These are phyloP conservation scores for Oasisia sp. DNA, from an alignment of 2,888 invertebrate species.

Conservation along the genomic window DNA sequence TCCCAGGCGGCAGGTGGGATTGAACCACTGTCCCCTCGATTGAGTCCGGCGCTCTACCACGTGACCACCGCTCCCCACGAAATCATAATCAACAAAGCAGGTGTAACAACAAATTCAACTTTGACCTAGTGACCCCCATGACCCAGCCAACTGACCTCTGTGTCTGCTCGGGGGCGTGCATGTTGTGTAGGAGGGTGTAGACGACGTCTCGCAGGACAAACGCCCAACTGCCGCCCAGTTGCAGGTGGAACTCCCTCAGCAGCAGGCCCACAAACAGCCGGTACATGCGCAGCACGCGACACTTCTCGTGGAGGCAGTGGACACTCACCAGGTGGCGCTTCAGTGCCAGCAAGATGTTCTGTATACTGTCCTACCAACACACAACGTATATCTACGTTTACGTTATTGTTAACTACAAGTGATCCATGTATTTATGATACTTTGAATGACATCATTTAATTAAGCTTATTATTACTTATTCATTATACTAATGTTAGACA, in stretches of 20 bases:
- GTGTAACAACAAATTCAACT: too few species aligned
- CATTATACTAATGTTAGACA: too few species aligned
- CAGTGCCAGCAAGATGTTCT: constrained; percentile 56
- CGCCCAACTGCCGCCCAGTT: constrained; percentile 55
- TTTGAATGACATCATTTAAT: too few species aligned
- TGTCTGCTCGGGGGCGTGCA: constrained; percentile 30
- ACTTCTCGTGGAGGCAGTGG: constrained; percentile 51
- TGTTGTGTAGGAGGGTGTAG: constrained; percentile 49
- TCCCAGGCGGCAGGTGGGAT: too few species aligned
- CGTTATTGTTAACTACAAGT: too few species aligned
- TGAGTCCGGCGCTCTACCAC: too few species aligned
- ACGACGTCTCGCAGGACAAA: constrained; percentile 57
- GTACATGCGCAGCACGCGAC: constrained; percentile 54
- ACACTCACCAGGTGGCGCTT: constrained; percentile 44
- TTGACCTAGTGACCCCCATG: background rate
- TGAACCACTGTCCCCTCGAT: too few species aligned
- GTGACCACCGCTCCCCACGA: too few species aligned
- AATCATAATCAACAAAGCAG: too few species aligned
- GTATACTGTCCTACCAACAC: constrained; percentile 54
- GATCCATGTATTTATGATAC: too few species aligned
- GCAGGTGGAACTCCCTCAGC: constrained; percentile 51
- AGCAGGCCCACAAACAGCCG: constrained; percentile 53
- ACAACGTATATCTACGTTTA: background rate
- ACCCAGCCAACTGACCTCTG: constrained; percentile 6
- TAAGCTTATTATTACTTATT: too few species aligned